Percentiles rank a stretch among this genome's conserved stretches.
These are phyloP conservation scores for Drosophila formosana DNA, from an alignment of 2,888 invertebrate genomes.

Conservation along the genomic window DNA sequence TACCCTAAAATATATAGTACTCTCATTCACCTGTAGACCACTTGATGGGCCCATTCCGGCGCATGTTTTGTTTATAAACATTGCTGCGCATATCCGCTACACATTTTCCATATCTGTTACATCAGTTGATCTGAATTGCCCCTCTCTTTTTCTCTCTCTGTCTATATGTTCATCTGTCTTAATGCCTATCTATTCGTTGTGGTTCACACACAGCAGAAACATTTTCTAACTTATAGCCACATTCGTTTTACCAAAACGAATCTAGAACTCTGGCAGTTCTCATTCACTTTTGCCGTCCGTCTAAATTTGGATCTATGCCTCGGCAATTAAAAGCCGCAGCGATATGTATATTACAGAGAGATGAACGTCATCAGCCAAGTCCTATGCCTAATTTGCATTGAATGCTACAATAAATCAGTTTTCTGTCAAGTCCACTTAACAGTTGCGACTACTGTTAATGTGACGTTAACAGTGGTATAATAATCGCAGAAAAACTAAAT, in stretches of 20 bases:
- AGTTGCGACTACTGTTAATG: constrained; percentile 3
- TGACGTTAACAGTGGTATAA: not conserved
- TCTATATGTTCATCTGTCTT: not conserved
- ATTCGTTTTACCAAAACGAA: constrained; percentile 52
- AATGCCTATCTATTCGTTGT: constrained; percentile 27
- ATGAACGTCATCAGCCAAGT: not conserved
- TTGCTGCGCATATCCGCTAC: constrained; percentile 52
- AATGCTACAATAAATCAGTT: constrained; percentile 23
- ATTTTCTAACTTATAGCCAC: constrained; percentile 44
- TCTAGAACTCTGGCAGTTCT: constrained; percentile 29
- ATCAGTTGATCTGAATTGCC: constrained; percentile 32
- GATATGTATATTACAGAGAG: constrained; percentile 30
- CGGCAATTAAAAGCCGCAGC: constrained; percentile 62
- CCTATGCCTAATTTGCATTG: constrained; percentile 40
- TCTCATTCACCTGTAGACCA: constrained; percentile 19
- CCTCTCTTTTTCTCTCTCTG: constrained; percentile 9
- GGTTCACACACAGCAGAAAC: constrained; percentile 11
- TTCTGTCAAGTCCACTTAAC: not conserved
- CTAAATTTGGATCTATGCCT: constrained; percentile 65
- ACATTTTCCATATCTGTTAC: constrained; percentile 34
- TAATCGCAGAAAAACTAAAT: too few relatives aligned
- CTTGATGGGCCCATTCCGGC: constrained; percentile 36
- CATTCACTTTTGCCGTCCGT: constrained; percentile 42
- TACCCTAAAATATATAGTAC: constrained; percentile 20
- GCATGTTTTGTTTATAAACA: constrained; percentile 69